phyloP scores from a whole-genome alignment of 2,888 invertebrate species.

The Branchipolynoe longqiensis region DNA sequence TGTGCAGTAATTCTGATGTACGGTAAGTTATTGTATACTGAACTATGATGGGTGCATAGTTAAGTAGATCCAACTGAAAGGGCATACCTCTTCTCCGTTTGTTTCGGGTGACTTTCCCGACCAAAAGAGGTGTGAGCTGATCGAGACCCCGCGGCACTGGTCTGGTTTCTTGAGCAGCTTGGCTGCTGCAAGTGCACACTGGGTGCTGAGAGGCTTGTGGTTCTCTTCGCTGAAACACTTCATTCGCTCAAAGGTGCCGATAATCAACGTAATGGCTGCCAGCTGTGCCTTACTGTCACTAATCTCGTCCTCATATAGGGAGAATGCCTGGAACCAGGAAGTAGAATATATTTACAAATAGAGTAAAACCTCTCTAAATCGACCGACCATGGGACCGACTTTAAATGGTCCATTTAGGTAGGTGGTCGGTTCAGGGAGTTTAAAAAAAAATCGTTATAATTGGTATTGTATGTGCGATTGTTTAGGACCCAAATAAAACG shows the following conservation, averaged over 20 bases:
- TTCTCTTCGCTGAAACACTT: conserved; percentile 97
- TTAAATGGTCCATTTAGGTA: too few relatives aligned
- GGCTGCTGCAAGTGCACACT: conserved; percentile 97
- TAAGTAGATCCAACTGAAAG: too few relatives aligned
- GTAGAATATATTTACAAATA: neutral
- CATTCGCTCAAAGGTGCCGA: conserved; percentile 97
- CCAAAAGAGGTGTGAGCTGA: conserved; percentile 98
- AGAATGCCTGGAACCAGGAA: conserved; percentile 88
- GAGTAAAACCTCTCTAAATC: too few relatives aligned
- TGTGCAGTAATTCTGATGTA: too few relatives aligned
- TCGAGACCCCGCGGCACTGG: conserved; percentile 96
- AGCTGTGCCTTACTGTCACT: conserved; percentile 98
- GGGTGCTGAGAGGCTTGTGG: conserved; percentile 96
- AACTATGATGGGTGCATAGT: too few relatives aligned
- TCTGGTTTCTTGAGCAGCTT: conserved; percentile 98
- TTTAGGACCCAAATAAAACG: too few relatives aligned
- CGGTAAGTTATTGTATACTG: too few relatives aligned
- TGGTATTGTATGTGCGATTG: too few relatives aligned
- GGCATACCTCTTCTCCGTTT: conserved; percentile 72
- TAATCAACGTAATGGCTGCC: conserved; percentile 96
- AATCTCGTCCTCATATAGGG: conserved; percentile 97
- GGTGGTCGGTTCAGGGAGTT: too few relatives aligned
- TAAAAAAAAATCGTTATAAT: too few relatives aligned
- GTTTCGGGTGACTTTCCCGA: conserved; percentile 85
- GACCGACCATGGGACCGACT: too few relatives aligned